Conservation (phyloP, 2,888 invertebrate genomes). For the Zygogramma bicolorata region DNA sequence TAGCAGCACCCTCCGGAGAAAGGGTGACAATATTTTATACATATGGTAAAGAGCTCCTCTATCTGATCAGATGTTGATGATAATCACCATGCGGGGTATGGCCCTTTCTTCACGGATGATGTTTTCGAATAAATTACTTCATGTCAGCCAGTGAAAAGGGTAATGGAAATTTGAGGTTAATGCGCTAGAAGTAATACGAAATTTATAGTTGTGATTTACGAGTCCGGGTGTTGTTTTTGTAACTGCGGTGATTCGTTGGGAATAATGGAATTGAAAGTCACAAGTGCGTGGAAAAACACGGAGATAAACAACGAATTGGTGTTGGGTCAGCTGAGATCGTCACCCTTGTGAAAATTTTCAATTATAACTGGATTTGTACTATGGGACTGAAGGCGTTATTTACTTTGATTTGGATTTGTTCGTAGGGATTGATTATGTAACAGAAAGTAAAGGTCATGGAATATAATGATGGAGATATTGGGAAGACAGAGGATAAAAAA, state of each 20-base stretch:
- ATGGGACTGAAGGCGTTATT: no score
- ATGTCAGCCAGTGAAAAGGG: constrained; percentile 47
- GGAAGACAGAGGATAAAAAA: no score
- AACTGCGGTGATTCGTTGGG: constrained; percentile 19
- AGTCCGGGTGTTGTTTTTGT: constrained; percentile 33
- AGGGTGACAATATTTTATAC: constrained; percentile 64
- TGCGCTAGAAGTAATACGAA: constrained; percentile 49
- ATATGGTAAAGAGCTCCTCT: constrained; percentile 56
- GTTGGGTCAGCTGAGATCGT: neutral
- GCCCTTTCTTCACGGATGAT: constrained; percentile 45
- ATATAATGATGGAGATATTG: no score
- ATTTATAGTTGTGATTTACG: constrained; percentile 48
- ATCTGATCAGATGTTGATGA: constrained; percentile 47
- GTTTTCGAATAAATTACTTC: constrained; percentile 49
- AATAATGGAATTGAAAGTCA: constrained; percentile 4
- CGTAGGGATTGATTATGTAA: no score
- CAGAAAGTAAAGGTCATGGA: no score
- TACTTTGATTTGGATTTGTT: no score
- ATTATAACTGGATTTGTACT: no score
- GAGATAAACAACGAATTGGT: neutral
- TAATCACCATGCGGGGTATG: constrained; percentile 43
- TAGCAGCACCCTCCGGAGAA: constrained; percentile 59
- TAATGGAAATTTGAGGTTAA: constrained; percentile 53
- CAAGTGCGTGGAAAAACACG: neutral
- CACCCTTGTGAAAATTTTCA: no score